Conservation (phyloP, 1,140 invertebrate species). For the Ceratina australensis region DNA sequence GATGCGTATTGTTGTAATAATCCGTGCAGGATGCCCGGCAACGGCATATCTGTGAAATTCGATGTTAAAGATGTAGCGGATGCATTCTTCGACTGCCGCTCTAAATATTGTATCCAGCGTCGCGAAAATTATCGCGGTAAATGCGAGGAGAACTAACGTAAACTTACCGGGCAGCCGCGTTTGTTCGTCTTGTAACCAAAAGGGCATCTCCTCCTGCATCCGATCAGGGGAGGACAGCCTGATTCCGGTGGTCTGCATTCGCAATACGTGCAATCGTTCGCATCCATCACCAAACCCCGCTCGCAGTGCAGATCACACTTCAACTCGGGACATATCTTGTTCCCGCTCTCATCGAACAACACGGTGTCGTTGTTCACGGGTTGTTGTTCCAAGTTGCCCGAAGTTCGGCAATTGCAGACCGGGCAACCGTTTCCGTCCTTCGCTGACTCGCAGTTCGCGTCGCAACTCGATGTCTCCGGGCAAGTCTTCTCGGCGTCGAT, state of each 20-base stretch:
- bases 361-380: slow-evolving; percentile 40
- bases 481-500: slow-evolving; percentile 58
- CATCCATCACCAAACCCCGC: slow-evolving; percentile 69
- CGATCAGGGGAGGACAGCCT: slow-evolving; percentile 61
- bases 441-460: slow-evolving; percentile 61
- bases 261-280: slow-evolving; percentile 73
- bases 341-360: slow-evolving; percentile 27
- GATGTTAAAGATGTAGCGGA: no score
- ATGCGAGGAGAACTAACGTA: neutral
- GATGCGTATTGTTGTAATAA: slow-evolving; percentile 68
- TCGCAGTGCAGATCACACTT: slow-evolving; percentile 73
- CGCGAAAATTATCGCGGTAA: no score
- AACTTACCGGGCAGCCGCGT: slow-evolving; percentile 70
- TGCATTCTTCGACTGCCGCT: no score
- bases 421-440: slow-evolving; percentile 68
- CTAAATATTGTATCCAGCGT: neutral
- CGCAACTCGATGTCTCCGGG: slow-evolving; percentile 64
- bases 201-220: slow-evolving; percentile 71
- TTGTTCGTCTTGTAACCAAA: slow-evolving; percentile 72
- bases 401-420: slow-evolving; percentile 64
- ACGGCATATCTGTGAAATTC: slow-evolving; percentile 63
- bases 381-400: slow-evolving; percentile 8
- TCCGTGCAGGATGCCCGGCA: slow-evolving; percentile 71
- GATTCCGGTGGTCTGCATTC: slow-evolving; percentile 65
- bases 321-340: slow-evolving; percentile 68